Percentiles rank a stretch among this genome's conserved stretches.
Evolutionary conservation across 2,113 vertebrate species (phyloP).

Genomic region (Tragulus kanchil): DNA sequence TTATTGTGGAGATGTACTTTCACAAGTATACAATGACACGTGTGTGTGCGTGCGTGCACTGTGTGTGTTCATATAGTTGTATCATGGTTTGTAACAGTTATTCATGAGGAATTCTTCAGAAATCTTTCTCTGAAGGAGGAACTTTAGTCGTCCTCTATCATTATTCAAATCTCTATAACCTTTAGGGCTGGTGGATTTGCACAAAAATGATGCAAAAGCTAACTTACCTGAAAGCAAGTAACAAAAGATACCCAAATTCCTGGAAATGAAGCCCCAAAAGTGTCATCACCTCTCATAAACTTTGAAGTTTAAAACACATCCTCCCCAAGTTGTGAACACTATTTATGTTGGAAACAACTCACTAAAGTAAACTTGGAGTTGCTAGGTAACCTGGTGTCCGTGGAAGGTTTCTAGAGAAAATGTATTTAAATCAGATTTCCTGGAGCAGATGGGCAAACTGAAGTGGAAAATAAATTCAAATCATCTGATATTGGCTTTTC

Average conservation of each 20-base stretch:
- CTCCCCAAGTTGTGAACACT: conserved; percentile 68
- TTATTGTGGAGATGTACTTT: conserved; percentile 1
- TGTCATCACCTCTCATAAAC: conserved; percentile 48
- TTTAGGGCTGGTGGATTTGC: not conserved
- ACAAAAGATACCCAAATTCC: not conserved
- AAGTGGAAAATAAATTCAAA: conserved; percentile 82
- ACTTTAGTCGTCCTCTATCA: not conserved
- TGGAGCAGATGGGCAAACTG: conserved; percentile 79
- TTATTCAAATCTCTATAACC: not conserved
- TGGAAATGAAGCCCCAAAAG: not conserved
- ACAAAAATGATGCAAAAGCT: conserved; percentile 29
- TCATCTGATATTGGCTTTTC: conserved; percentile 75
- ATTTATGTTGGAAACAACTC: conserved; percentile 62
- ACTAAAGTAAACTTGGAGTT: conserved; percentile 71
- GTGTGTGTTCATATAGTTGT: not conserved
- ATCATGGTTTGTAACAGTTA: not conserved
- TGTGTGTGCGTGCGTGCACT: too few relatives aligned
- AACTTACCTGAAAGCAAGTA: not conserved
- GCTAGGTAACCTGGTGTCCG: conserved; percentile 77
- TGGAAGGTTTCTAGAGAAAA: conserved; percentile 78
- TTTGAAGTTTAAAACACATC: conserved; percentile 74
- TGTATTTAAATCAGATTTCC: conserved; percentile 81
- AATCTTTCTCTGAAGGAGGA: conserved; percentile 25
- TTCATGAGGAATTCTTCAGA: not conserved
- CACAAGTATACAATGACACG: not conserved